phyloP scores from a whole-genome alignment of 2,888 invertebrate genomes.

The Meghimatium bilineatum region DNA sequence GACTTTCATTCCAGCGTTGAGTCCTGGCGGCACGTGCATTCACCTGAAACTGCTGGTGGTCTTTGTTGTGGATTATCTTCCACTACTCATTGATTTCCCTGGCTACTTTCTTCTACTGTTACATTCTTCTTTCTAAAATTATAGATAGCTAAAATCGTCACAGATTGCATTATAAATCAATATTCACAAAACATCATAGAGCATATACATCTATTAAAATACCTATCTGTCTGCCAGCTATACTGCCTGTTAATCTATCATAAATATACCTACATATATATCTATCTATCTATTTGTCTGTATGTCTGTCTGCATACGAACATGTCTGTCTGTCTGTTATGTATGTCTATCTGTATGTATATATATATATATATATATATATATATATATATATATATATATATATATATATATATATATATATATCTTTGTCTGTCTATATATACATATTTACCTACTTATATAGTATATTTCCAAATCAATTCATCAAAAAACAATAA shows the following conservation, averaged over 20 bases:
- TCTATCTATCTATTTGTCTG: neutral
- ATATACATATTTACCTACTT: too few species aligned
- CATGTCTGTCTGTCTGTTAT: neutral
- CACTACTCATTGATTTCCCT: neutral
- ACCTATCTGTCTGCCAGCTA: neutral
- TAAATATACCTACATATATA: neutral
- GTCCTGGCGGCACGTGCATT: neutral
- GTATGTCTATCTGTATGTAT: neutral
- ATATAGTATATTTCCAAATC: too few species aligned
- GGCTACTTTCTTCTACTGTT: neutral
- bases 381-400: too few species aligned
- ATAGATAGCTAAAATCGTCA: neutral
- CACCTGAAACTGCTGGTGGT: neutral
- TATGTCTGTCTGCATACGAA: neutral
- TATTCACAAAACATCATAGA: too few species aligned
- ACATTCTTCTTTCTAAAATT: neutral
- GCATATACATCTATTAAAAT: neutral
- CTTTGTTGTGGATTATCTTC: neutral
- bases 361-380: too few species aligned
- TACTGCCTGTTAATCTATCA: neutral
- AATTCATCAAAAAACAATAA: too few species aligned
- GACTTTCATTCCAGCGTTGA: neutral
- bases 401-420: too few species aligned
- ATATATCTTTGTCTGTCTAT: too few species aligned
- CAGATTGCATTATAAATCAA: neutral